Evolutionary conservation across 2,888 invertebrate genomes (phyloP), one percentile per base, ranked within the genome.

Genomic region (Ceriagrion tenellum): DNA sequence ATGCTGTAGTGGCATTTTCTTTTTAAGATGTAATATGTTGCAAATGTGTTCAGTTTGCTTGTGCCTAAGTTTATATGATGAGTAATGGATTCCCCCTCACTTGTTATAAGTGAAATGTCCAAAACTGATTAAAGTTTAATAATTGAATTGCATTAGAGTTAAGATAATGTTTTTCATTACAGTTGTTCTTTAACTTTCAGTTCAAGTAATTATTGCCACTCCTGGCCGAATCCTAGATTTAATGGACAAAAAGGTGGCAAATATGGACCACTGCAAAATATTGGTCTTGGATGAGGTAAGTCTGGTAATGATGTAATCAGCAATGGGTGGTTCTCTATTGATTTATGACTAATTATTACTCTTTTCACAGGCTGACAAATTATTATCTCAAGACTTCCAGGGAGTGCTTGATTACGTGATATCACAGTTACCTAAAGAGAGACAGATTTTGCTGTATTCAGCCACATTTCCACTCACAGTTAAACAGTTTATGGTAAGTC

Each of bases 391-490:
- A 98, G 99, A 99, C 97, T 99, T 99, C 97, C 99, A 99, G 97
- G 99, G 99, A 97, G 99, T 99, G 99, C 98, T 99, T 97, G 99
- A 99, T 97, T 99, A 98, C 97, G 99, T 99, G 97, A 99, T 99
- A 97, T 98, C 98, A 96, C 98, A 98, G 97, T 98, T 99, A 97
- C 99, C 99, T 96, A 98, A 98, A 97, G 98, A 99, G 97, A 98
- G 99, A 97, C 99, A 99, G 97, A 99, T 99, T 97, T 98, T 99
- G 97, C 98, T 99, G 96, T 99, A 99, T 97, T 99, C 99, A 96
- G 99, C 99, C 96, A 99, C 99, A 96, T 99, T 99, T 97, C 99
- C 99, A 96, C 97, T 99, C 96, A 99, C 99, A 96, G 99, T 99
- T 89, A 99, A 99, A 97, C 98, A 99, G 97, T 99, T 99, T 97